A percentile compares a stretch with the other conserved stretches of the same genome.
phyloP scores from a whole-genome alignment of 2,113 vertebrate genomes.

The Phasianus colchicus region DNA sequence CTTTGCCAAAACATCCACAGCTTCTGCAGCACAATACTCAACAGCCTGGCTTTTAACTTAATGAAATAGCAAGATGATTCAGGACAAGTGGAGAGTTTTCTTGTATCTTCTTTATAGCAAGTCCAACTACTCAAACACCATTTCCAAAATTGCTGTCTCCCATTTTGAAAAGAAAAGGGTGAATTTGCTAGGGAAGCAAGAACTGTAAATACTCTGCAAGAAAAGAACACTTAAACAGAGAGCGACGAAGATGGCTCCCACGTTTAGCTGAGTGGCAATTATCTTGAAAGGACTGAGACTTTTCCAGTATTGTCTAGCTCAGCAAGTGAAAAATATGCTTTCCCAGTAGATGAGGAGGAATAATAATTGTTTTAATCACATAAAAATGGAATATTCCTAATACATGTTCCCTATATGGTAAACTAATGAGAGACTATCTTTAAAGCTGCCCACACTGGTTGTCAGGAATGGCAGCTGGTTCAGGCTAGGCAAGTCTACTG shows the following conservation, averaged over 20 bases:
- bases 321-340: background rate
- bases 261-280: background rate
- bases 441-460: background rate
- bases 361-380: background rate
- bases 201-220: background rate
- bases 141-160: background rate
- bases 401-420: background rate
- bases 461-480: background rate
- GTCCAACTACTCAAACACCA: background rate
- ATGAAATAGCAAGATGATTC: background rate
- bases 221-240: background rate
- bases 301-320: background rate
- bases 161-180: background rate
- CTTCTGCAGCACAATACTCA: background rate
- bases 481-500: background rate
- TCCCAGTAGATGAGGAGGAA: background rate
- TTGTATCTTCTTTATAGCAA: background rate
- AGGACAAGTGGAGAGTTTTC: background rate
- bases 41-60: background rate
- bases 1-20: background rate
- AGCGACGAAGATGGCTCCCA: accelerated
- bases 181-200: background rate
- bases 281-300: background rate
- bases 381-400: background rate
- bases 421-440: background rate